These are phyloP conservation scores for Sparus aurata DNA, from an alignment of 2,797 vertebrate genomes.

Conservation along the genomic window DNA sequence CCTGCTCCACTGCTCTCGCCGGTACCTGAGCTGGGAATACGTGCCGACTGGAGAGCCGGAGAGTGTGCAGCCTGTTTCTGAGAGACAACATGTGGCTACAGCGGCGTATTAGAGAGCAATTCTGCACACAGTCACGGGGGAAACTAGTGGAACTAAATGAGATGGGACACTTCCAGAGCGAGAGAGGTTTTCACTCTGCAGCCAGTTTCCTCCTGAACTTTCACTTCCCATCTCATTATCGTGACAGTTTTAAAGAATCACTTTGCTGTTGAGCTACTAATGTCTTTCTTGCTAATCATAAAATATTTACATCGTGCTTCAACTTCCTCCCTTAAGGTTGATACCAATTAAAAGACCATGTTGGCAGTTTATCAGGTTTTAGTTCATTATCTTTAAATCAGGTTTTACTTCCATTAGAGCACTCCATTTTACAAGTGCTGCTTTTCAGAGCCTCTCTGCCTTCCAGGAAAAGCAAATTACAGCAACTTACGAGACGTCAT, in stretches of 20 bases:
- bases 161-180: neutral
- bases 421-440: neutral
- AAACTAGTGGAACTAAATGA: slow-evolving; percentile 13
- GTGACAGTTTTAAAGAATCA: slow-evolving; percentile 15
- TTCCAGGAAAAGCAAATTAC: neutral
- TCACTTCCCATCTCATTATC: neutral
- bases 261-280: slow-evolving; percentile 10
- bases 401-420: neutral
- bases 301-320: slow-evolving; percentile 20
- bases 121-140: slow-evolving; percentile 2
- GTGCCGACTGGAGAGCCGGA: neutral
- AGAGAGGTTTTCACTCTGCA: slow-evolving; percentile 7
- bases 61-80: neutral
- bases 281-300: slow-evolving; percentile 3
- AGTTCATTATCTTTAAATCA: slow-evolving; percentile 10
- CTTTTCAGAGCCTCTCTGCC: neutral
- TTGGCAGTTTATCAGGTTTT: slow-evolving; percentile 4
- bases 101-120: slow-evolving; percentile 4
- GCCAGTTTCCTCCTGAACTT: neutral
- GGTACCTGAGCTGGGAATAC: slow-evolving; percentile 26
- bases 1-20: slow-evolving; percentile 43
- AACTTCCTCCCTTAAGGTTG: slow-evolving; percentile 6
- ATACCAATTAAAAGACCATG: slow-evolving; percentile 2
- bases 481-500: neutral
- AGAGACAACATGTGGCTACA: neutral